Evolutionary conservation across 2,113 vertebrate species (phyloP).

Genomic region (Etheostoma cragini): DNA sequence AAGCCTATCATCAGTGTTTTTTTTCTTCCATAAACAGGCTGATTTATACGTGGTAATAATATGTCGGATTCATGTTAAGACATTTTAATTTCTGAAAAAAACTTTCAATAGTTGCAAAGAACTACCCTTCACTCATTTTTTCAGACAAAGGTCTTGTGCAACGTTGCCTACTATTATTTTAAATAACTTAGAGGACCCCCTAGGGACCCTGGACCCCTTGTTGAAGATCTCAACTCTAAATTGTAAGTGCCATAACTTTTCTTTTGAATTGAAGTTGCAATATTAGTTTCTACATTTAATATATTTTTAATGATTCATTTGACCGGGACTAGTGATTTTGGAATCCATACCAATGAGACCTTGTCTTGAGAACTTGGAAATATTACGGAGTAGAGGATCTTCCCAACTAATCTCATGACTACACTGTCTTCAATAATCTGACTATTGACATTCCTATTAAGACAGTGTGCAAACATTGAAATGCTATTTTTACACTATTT

Average conservation of each 20-base stretch:
- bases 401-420: too few relatives aligned
- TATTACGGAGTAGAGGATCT: background rate
- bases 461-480: slow-evolving; percentile 1
- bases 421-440: background rate
- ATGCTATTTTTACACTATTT: slow-evolving; percentile 4
- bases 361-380: background rate
- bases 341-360: background rate
- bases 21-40: too few relatives aligned
- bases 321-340: background rate
- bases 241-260: background rate
- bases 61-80: too few relatives aligned
- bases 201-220: too few relatives aligned
- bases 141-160: too few relatives aligned
- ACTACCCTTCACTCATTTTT: too few relatives aligned
- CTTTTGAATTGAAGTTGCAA: background rate
- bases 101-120: too few relatives aligned
- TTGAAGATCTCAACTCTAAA: background rate
- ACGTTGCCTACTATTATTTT: too few relatives aligned
- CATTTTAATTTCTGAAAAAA: too few relatives aligned
- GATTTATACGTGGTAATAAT: too few relatives aligned
- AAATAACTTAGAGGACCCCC: too few relatives aligned
- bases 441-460: background rate
- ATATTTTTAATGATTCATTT: background rate
- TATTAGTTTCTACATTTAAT: background rate
- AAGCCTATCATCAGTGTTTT: too few relatives aligned